A percentile compares a stretch with the other conserved stretches of the same genome.
phyloP scores from a whole-genome alignment of 1,140 invertebrate genomes.

The Cydia pomonella region DNA sequence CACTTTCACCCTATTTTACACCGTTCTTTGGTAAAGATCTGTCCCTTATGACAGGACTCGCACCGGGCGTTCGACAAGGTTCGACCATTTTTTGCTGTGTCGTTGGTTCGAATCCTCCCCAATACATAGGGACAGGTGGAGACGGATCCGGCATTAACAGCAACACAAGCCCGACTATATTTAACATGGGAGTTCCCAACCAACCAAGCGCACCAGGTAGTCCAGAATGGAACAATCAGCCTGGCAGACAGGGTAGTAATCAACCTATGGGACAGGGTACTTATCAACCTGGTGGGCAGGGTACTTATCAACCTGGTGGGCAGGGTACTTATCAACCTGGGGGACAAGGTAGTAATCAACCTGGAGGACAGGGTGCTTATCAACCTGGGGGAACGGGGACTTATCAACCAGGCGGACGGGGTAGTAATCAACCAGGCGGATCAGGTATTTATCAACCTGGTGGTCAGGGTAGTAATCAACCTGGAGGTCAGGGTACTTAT shows the following conservation, averaged over 20 bases:
- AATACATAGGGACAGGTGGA: constrained; percentile 23
- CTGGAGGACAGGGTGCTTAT: constrained; percentile 34
- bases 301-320: constrained; percentile 36
- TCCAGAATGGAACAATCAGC: background rate
- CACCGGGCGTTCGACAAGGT: constrained; percentile 2
- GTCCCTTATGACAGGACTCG: background rate
- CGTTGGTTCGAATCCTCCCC: constrained; percentile 37
- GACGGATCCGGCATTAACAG: background rate
- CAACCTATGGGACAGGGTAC: background rate
- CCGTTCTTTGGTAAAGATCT: constrained; percentile 13
- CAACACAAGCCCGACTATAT: constrained; percentile 16
- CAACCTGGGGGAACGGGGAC: background rate
- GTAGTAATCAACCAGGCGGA: too few species aligned
- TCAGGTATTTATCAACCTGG: background rate
- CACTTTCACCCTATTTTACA: background rate
- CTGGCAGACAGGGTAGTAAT: background rate
- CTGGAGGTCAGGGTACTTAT: background rate
- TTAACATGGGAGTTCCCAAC: constrained; percentile 18
- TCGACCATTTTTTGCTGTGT: constrained; percentile 50
- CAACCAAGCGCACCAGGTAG: constrained; percentile 26
- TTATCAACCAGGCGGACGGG: too few species aligned
- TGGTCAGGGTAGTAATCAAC: background rate
- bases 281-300: background rate
- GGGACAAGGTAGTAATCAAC: background rate
- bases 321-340: constrained; percentile 38